Evolutionary conservation across 2,113 vertebrate genomes (phyloP), one percentile per base, ranked within the genome.

Genomic region (Lasiurus borealis): DNA sequence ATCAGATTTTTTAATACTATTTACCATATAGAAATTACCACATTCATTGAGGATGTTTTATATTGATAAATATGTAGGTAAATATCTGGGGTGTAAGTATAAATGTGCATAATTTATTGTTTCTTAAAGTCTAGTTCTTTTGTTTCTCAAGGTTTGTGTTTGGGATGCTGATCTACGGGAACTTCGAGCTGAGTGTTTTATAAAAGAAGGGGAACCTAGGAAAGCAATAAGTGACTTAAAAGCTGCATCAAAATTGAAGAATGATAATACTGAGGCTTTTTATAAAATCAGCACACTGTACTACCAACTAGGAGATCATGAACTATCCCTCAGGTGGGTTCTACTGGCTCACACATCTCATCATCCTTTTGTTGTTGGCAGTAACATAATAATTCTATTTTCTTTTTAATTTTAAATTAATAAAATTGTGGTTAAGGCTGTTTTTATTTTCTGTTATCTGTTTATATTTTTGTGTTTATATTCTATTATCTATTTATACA

Each of bases 141-240:
- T 97, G 82, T 99, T 98, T 98, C 92, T 98, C 81, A 98, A 99
- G 99, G 99, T 99, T 18, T 99, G 99, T 96, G 97, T 99, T 98
- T 99, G 99, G 99, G 99, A 99, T 97, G 99, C 99, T 96, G 98
- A 98, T 85, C 98, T 99, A 73, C 98, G 99, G 73, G 99, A 99
- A 96, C 99, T 99, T 98, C 98, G 99, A 91, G 99, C 99, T 5
- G 99, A 99, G 88, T 99, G 99, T 97, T 99, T 99, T 19, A 99
- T 99, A 98, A 98, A 98, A 96, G 98, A 99, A 98, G 99, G 99
- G 4, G 99, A 99, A 88, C 99, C 99, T 97, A 98, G 99, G 88
- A 99, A 99, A 98, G 99, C 99, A 73, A 99, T 99, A 98, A 99
- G 98, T 95, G 99, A 99, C 98, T 98, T 99, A 75, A 99, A 99